Conservation (phyloP, 2,797 vertebrate species). For the Sus cebifrons region DNA sequence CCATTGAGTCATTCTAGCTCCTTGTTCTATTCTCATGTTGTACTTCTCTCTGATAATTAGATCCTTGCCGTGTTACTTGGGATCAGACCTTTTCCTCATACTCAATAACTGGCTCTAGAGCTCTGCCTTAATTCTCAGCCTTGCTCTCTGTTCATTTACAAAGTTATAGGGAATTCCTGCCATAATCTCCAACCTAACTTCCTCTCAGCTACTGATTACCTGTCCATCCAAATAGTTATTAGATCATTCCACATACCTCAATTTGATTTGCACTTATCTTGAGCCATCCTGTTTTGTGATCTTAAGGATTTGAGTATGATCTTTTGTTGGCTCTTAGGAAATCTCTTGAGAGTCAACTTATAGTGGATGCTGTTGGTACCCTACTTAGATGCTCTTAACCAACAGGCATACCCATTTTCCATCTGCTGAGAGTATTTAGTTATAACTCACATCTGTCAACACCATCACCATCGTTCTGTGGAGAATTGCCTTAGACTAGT, state of each 20-base stretch:
- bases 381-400: background rate
- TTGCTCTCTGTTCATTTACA: conserved; percentile 45
- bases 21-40: background rate
- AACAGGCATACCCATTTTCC: background rate
- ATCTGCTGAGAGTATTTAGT: background rate
- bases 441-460: background rate
- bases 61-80: conserved; percentile 36
- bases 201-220: conserved; percentile 11
- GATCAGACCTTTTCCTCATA: conserved; percentile 24
- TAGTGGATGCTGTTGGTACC: background rate
- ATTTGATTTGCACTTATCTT: background rate
- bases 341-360: background rate
- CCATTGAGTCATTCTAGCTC: background rate
- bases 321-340: conserved; percentile 33
- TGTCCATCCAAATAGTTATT: background rate
- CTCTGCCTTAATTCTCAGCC: background rate
- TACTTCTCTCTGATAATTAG: background rate
- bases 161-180: conserved; percentile 54
- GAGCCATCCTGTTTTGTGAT: background rate
- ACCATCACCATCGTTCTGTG: background rate
- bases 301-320: conserved; percentile 7
- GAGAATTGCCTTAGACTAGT: background rate
- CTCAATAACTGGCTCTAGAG: background rate
- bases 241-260: background rate
- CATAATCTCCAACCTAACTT: conserved; percentile 38